Evolutionary conservation across 2,888 invertebrate genomes (phyloP), one percentile per base, ranked within the genome.

Genomic region (Neoascia interrupta): DNA sequence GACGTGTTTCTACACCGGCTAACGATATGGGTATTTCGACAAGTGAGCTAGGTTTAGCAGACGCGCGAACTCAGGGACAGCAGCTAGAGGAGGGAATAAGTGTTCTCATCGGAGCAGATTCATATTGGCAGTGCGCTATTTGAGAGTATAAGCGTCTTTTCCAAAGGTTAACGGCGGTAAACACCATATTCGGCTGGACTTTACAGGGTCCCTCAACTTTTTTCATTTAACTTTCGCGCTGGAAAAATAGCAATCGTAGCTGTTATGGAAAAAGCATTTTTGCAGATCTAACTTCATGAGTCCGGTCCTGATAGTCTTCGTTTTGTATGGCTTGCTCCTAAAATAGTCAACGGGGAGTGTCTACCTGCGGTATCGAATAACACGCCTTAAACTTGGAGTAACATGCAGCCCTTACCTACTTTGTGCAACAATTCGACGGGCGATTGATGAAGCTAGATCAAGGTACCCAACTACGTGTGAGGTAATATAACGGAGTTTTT

Each of bases 141-240:
- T n/a, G n/a, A n/a, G n/a, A n/a, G n/a, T n/a, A n/a, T n/a, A 13
- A 39, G 16, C 1, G 13, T 1, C 6, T n/a, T n/a, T n/a, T n/a
- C n/a, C n/a, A n/a, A n/a, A n/a, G n/a, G n/a, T n/a, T n/a, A n/a
- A n/a, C n/a, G n/a, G 8, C 3, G n/a, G n/a, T 6, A 31, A 5
- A 70, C 19, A 76, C 64, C 0, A 45, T 64, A 1, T 36, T 69
- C 8, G 58, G 58, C 2, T 69, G 64, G 69, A 76, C 75, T 4
- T 41, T 58, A 13, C 75, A 76, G 53, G 63, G 58, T 1, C 63
- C 63, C 6, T 41, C 56, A 16, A 51, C n/a, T n/a, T n/a, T 36
- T 66, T 26, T 26, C 37, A 1, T 16, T 64, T 5, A 53, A 53
- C 31, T 61, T 61, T 31, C 28, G 61, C 3, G n/a, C 13, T 8